Percentiles rank a stretch among this genome's conserved stretches.
Evolutionary conservation across 2,797 vertebrate genomes (phyloP).

Genomic region (Tolypeutes matacus): DNA sequence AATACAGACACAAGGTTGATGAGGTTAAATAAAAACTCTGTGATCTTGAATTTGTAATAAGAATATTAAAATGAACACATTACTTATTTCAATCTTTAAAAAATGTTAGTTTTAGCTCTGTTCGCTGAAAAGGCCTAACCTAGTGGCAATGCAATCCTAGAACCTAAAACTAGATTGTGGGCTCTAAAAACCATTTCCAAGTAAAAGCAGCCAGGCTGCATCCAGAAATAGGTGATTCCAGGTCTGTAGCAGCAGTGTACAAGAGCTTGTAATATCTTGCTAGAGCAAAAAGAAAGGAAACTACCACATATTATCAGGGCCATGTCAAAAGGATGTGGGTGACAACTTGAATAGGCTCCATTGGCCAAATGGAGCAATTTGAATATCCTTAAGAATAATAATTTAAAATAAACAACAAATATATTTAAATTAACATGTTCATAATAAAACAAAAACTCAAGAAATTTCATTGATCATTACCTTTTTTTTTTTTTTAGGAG

Average conservation of each 20-base stretch:
- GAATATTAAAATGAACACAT: not conserved
- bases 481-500: too few relatives aligned
- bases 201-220: not conserved
- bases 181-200: not conserved
- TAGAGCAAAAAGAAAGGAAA: not conserved
- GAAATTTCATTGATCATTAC: not conserved
- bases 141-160: not conserved
- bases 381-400: not conserved
- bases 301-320: not conserved
- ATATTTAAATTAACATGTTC: not conserved
- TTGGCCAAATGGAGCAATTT: not conserved
- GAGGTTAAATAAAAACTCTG: not conserved
- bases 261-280: not conserved
- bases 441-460: not conserved
- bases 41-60: not conserved
- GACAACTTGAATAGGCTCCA: not conserved
- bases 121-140: not conserved
- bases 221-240: not conserved
- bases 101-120: not conserved
- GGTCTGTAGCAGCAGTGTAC: not conserved
- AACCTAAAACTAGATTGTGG: not conserved
- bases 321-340: not conserved
- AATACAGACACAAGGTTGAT: not conserved
- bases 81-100: slow-evolving; percentile 23
- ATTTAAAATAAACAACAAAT: not conserved